Conservation (phyloP, 2,888 invertebrate genomes). For the Trichopoda pennipes region DNA sequence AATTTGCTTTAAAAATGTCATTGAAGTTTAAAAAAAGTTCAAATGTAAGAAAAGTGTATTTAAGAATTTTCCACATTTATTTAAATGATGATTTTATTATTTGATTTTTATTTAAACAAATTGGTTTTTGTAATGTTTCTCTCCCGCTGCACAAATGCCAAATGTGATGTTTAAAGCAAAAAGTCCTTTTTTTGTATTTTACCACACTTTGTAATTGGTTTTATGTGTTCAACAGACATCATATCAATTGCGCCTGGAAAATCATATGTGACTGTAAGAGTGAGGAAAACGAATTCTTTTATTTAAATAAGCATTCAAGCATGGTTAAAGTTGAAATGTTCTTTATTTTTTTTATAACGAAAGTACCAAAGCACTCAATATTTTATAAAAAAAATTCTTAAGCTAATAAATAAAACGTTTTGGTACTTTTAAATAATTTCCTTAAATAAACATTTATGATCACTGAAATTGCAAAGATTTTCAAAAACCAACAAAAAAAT, state of each 20-base stretch:
- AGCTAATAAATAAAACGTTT: no score
- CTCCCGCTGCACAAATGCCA: neutral
- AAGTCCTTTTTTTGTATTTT: neutral
- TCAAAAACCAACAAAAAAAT: no score
- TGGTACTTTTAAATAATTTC: no score
- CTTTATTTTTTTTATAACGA: no score
- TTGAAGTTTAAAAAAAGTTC: no score
- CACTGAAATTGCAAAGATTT: no score
- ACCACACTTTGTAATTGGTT: neutral
- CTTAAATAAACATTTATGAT: no score
- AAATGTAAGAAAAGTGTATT: neutral
- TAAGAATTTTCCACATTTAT: neutral
- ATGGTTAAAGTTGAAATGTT: no score
- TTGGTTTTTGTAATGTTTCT: slow-evolving; percentile 16
- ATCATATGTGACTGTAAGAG: neutral
- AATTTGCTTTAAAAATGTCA: no score
- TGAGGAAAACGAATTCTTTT: neutral
- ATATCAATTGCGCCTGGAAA: no score
- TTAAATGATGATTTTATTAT: slow-evolving; percentile 19
- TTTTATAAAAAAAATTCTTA: no score
- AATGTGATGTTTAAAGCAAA: slow-evolving; percentile 6
- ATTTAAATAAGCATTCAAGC: slow-evolving; percentile 3
- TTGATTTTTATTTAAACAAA: slow-evolving; percentile 58
- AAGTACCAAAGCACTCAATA: no score
- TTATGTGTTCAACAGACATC: slow-evolving; percentile 2